Base-by-base conservation (phyloP, 2,888 invertebrate species). In the Drosophila kokeensis region DNA sequence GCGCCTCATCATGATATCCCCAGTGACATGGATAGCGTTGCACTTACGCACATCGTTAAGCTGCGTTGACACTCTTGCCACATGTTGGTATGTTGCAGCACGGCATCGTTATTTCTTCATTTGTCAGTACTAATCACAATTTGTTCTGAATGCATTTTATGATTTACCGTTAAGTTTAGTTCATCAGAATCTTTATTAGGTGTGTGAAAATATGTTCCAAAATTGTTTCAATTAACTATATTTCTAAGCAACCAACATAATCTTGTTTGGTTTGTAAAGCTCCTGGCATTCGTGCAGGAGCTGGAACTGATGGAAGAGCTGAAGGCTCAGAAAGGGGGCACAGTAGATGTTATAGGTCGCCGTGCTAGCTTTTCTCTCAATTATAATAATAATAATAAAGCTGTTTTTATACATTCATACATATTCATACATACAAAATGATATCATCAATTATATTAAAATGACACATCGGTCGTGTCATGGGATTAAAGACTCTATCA, bases 21-120 rank as follows among this genome's bases (percentile, higher is more conserved):
- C 61, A 50, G 18, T 52, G 69, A 57, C 69, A 69, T 52, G 53
- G 60, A 84, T 75, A 61, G 62, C 57, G 38, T 69, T 76, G 82
- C 82, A 87, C 70, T 87, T 76, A 76, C 69, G 73, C 78, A 73
- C 78, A 67, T 69, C 69, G 60, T 74, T 75, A 67, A 42, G 36
- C 62, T 60, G 65, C 54, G 45, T 60, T 73, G 77, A 40, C 29
- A 42, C 34, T 52, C 59, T 65, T 60, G 48, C 69, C 45, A 48
- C 58, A 59, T 38, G 0, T 13, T 29, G 8, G n/a, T 5, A 30
- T 21, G 21, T 15, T n/a, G n/a, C 18, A 29, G 40, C 34, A 13
- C 7, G 36, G 21, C 32, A 32, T 27, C 2, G 52, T 30, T 34
- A 32, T 27, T 42, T 48, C 2, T 49, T 61, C 34, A 61, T 69